Evolutionary conservation across 2,888 invertebrate genomes (phyloP).

Genomic region (Drosophila limbata): DNA sequence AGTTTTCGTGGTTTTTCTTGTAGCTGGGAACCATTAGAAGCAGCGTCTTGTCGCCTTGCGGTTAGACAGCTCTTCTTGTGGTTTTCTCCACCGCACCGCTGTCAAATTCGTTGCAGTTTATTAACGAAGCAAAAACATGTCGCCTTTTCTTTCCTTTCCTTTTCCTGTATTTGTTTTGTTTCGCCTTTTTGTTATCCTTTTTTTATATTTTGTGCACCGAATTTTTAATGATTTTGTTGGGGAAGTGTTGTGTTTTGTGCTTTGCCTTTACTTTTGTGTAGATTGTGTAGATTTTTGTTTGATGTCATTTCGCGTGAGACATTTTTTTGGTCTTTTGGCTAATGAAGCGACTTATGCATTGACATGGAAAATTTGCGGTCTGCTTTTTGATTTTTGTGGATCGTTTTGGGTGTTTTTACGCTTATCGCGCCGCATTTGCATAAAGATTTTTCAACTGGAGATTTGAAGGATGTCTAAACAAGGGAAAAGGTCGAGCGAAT

Average conservation of each 20-base stretch:
- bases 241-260: conserved; percentile 28
- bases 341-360: conserved; percentile 80
- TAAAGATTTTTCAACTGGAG: conserved; percentile 31
- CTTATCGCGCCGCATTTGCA: conserved; percentile 69
- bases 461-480: not conserved
- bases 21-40: conserved; percentile 51
- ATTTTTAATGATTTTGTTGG: conserved; percentile 73
- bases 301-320: conserved; percentile 60
- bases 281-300: conserved; percentile 54
- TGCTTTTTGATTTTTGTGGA: conserved; percentile 25
- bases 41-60: conserved; percentile 61
- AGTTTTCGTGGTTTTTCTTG: conserved; percentile 40
- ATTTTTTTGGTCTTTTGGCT: conserved; percentile 48
- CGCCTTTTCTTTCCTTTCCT: conserved; percentile 52
- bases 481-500: conserved; percentile 21
- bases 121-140: conserved; percentile 75
- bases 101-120: conserved; percentile 76
- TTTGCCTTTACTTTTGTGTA: conserved; percentile 30
- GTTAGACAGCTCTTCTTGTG: conserved; percentile 66
- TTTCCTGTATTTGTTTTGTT: conserved; percentile 34
- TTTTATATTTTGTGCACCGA: conserved; percentile 29
- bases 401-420: conserved; percentile 57
- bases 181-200: conserved; percentile 31
- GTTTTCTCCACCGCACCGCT: conserved; percentile 40
- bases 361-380: conserved; percentile 80